phyloP scores from a whole-genome alignment of 2,888 invertebrate genomes.

The Macrosiphum euphorbiae region DNA sequence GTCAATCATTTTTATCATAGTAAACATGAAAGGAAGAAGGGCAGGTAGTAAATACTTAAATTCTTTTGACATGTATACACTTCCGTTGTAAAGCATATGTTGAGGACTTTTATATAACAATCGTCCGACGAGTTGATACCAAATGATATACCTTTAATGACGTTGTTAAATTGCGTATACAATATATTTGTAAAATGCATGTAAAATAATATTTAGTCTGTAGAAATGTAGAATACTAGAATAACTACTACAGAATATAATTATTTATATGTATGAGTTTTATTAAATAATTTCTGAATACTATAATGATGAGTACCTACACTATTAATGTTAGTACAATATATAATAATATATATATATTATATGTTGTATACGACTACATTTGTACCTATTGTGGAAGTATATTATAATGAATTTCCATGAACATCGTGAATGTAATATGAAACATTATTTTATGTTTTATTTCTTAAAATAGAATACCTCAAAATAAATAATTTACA shows the following conservation, averaged over 20 bases:
- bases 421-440: too few species aligned
- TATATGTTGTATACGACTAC: neutral
- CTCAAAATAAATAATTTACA: too few species aligned
- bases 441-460: too few species aligned
- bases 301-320: neutral
- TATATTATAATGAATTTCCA: neutral
- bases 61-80: neutral
- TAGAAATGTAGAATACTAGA: neutral
- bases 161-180: neutral
- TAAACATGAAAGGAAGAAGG: neutral
- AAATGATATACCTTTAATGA: neutral
- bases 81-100: neutral
- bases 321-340: neutral
- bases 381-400: too few species aligned
- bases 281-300: neutral
- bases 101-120: neutral
- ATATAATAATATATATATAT: neutral
- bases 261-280: neutral
- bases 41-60: neutral
- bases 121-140: neutral
- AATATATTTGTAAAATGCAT: neutral
- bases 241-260: neutral
- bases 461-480: too few species aligned
- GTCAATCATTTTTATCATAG: neutral
- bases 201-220: neutral